A percentile compares a stretch with the other conserved stretches of the same genome.
phyloP scores from a whole-genome alignment of 2,888 invertebrate genomes.

The Drosophila paranaensis region DNA sequence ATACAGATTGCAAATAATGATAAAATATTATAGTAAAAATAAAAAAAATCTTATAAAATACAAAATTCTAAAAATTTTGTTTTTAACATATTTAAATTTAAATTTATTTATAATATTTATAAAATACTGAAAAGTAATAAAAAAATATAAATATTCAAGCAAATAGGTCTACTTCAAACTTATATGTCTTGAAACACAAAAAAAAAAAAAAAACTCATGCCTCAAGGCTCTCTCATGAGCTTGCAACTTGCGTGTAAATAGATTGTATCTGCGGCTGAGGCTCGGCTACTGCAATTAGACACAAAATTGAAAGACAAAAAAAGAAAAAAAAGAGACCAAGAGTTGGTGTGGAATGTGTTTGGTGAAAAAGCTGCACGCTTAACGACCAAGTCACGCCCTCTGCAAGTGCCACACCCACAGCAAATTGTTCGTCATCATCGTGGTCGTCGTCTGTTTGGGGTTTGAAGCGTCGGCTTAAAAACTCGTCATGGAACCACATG shows the following conservation, averaged over 20 bases:
- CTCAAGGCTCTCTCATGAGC: constrained; percentile 18
- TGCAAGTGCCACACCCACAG: constrained; percentile 59
- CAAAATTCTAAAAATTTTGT: too few relatives aligned
- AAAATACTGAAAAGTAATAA: neutral
- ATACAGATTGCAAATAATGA: too few relatives aligned
- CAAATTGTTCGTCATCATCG: constrained; percentile 40
- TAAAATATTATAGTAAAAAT: too few relatives aligned
- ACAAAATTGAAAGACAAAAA: constrained; percentile 12
- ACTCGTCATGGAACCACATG: constrained; percentile 64
- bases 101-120: too few relatives aligned
- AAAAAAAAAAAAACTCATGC: neutral
- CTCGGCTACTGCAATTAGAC: constrained; percentile 31
- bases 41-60: too few relatives aligned
- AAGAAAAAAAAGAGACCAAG: constrained; percentile 15
- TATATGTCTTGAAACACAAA: too few relatives aligned
- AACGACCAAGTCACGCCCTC: constrained; percentile 72
- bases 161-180: neutral
- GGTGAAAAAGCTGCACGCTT: constrained; percentile 47
- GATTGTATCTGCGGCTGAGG: constrained; percentile 3
- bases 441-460: constrained; percentile 10
- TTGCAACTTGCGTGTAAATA: constrained; percentile 18
- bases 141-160: neutral
- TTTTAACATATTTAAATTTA: too few relatives aligned
- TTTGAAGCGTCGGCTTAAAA: neutral
- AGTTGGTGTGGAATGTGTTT: constrained; percentile 44